Percentiles rank a stretch among this genome's conserved stretches.
Conservation (phyloP, 2,113 vertebrate species). For the Euleptes europaea region DNA sequence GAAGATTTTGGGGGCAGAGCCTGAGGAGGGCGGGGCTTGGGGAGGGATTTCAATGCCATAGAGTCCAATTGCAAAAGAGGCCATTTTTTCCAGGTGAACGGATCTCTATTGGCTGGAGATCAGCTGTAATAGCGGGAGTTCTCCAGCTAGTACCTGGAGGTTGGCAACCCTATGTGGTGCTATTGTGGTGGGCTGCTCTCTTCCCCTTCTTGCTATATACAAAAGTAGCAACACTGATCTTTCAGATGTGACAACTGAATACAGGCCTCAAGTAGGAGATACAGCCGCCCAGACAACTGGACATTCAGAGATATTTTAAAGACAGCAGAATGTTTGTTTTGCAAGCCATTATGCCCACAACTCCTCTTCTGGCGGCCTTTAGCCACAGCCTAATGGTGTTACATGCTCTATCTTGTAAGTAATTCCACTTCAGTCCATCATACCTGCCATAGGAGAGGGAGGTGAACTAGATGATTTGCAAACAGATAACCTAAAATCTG, state of each 20-base stretch:
- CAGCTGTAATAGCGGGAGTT: too few relatives aligned
- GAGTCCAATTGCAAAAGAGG: too few relatives aligned
- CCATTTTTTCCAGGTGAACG: too few relatives aligned
- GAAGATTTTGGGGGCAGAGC: too few relatives aligned
- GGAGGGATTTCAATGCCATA: too few relatives aligned
- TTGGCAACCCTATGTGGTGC: too few relatives aligned
- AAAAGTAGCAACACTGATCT: background rate
- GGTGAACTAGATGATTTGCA: slow-evolving; percentile 40
- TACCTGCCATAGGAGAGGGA: slow-evolving; percentile 1
- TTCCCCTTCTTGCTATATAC: background rate
- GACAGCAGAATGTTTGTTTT: background rate
- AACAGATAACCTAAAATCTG: slow-evolving; percentile 48
- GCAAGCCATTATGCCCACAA: slow-evolving; percentile 21
- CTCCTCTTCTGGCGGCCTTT: slow-evolving; percentile 22
- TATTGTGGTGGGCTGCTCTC: background rate
- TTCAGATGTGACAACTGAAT: background rate
- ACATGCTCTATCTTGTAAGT: slow-evolving; percentile 1
- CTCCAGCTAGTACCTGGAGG: too few relatives aligned
- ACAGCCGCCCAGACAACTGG: background rate
- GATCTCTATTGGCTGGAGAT: too few relatives aligned
- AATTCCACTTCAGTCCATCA: background rate
- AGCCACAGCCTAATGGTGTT: slow-evolving; percentile 14
- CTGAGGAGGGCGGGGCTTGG: too few relatives aligned
- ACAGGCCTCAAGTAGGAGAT: background rate
- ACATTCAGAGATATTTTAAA: background rate